phyloP scores from a whole-genome alignment of 2,113 vertebrate species.

The Suricata suricatta region DNA sequence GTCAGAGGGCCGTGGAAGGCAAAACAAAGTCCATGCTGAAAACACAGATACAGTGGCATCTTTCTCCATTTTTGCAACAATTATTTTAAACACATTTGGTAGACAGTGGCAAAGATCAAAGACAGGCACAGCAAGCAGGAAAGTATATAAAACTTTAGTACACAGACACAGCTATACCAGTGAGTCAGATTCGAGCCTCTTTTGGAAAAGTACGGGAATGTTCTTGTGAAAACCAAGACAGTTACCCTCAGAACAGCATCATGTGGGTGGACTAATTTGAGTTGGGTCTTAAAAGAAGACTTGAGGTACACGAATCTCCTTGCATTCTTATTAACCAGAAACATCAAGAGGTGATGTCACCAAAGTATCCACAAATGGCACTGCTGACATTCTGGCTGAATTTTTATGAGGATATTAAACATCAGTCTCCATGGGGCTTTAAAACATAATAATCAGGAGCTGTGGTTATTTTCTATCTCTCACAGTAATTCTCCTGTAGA shows the following conservation, averaged over 20 bases:
- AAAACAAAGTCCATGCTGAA: neutral
- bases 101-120: conserved; percentile 72
- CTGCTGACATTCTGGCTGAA: conserved; percentile 21
- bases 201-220: conserved; percentile 51
- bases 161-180: conserved; percentile 49
- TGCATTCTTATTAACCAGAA: conserved; percentile 12
- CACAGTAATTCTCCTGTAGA: conserved; percentile 10
- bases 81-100: conserved; percentile 67
- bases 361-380: neutral
- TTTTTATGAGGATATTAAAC: conserved; percentile 59
- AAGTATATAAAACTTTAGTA: conserved; percentile 69
- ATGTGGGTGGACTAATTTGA: neutral
- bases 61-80: conserved; percentile 42
- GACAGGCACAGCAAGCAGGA: conserved; percentile 65
- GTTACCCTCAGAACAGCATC: neutral
- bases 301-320: neutral
- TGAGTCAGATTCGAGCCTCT: conserved; percentile 61
- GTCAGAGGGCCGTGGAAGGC: neutral
- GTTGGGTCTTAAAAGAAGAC: neutral
- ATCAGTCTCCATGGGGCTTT: conserved; percentile 28
- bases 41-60: neutral
- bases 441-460: neutral
- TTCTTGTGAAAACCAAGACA: conserved; percentile 53
- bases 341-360: conserved; percentile 27
- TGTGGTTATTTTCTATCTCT: conserved; percentile 15